Percentiles rank a stretch among this genome's conserved stretches.
These are phyloP conservation scores for Apostichopus californicus DNA, from an alignment of 35 echinoderm and acorn worm genomes.

Conservation along the genomic window DNA sequence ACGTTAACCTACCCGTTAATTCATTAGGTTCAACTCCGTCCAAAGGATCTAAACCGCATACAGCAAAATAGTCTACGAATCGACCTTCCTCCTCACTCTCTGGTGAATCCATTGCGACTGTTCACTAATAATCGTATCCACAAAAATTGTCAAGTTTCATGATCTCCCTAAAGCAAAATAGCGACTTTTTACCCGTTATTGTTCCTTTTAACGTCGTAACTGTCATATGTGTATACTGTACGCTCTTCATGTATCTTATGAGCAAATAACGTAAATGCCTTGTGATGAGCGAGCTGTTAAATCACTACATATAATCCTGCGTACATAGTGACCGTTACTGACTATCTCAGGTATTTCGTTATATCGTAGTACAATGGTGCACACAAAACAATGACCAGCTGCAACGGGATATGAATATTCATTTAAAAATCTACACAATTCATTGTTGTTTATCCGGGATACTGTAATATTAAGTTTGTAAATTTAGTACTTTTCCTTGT, in stretches of 20 bases:
- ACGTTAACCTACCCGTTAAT: constrained; percentile 62
- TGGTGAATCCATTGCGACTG: constrained; percentile 70
- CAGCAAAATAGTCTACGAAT: constrained; percentile 87
- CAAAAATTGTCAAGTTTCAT: background rate
- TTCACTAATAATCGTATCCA: background rate
- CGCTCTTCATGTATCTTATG: background rate
- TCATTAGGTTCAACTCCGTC: constrained; percentile 70
- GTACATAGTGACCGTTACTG: background rate
- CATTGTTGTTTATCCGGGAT: background rate
- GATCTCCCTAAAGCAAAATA: background rate
- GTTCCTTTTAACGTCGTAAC: background rate
- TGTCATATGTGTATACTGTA: background rate
- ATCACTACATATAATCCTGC: background rate
- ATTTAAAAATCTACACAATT: background rate
- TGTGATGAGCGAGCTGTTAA: no score
- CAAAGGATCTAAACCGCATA: constrained; percentile 77
- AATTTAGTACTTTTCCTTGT: background rate
- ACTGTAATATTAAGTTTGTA: background rate
- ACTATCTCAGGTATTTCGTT: background rate
- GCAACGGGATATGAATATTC: background rate
- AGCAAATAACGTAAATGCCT: background rate
- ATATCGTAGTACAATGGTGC: background rate
- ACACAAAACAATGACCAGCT: background rate
- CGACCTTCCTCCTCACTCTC: constrained; percentile 72
- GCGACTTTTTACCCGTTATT: background rate